phyloP scores from a whole-genome alignment of 2,113 vertebrate species.

The Oncorhynchus masou region DNA sequence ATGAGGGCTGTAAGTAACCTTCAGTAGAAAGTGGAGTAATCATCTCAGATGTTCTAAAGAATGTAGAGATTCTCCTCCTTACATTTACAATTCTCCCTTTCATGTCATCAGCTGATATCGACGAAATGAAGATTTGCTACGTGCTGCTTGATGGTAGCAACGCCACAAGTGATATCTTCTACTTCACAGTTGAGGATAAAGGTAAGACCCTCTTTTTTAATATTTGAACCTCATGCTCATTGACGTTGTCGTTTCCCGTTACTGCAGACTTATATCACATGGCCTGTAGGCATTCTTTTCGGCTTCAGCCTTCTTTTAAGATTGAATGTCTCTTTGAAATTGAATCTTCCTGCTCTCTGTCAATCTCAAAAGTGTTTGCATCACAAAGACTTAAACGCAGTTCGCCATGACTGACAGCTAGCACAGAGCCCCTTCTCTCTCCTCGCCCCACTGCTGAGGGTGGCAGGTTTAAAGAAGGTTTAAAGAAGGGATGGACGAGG shows the following conservation, averaged over 20 bases:
- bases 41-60: conserved; percentile 9
- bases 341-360: conserved; percentile 45
- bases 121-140: conserved; percentile 83
- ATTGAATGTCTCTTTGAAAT: conserved; percentile 45
- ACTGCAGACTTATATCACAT: not conserved
- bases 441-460: conserved; percentile 38
- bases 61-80: conserved; percentile 8
- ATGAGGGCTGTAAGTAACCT: conserved; percentile 31
- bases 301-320: conserved; percentile 33
- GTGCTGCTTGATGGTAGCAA: conserved; percentile 78
- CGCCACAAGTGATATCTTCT: conserved; percentile 82
- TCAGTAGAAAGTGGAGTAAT: conserved; percentile 20
- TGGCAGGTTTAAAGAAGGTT: conserved; percentile 44
- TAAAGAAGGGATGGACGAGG: conserved; percentile 30
- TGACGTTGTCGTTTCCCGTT: conserved; percentile 22
- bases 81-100: conserved; percentile 31
- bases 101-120: conserved; percentile 75
- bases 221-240: conserved; percentile 1
- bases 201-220: conserved; percentile 67
- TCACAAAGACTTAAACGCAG: conserved; percentile 64
- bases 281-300: conserved; percentile 13
- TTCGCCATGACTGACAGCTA: conserved; percentile 62
- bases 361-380: conserved; percentile 55
- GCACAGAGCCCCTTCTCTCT: conserved; percentile 29
- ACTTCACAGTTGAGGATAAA: conserved; percentile 82